phyloP scores from a whole-genome alignment of 2,888 invertebrate genomes.

The Oeneis ivallda region DNA sequence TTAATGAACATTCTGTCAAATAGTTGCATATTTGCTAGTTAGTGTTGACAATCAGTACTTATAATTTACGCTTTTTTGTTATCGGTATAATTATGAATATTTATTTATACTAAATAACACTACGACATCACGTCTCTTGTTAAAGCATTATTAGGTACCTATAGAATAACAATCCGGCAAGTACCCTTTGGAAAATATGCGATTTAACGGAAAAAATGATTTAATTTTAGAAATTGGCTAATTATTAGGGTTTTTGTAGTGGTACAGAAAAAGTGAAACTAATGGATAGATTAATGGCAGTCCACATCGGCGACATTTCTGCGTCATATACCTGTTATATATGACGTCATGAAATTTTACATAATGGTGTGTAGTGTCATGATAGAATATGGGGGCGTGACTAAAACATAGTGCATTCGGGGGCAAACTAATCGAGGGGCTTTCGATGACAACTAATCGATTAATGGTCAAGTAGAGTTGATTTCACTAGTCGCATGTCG shows the following conservation, averaged over 20 bases:
- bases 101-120: neutral
- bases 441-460: conserved; percentile 73
- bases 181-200: conserved; percentile 52
- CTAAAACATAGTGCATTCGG: conserved; percentile 78
- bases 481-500: conserved; percentile 82
- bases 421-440: conserved; percentile 74
- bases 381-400: conserved; percentile 66
- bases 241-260: conserved; percentile 63
- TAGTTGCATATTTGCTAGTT: neutral
- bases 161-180: conserved; percentile 25
- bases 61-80: neutral
- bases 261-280: conserved; percentile 54
- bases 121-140: conserved; percentile 40
- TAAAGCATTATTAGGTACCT: conserved; percentile 21
- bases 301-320: conserved; percentile 49
- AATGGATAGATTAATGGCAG: conserved; percentile 48
- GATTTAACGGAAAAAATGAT: conserved; percentile 57
- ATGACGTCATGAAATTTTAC: conserved; percentile 59
- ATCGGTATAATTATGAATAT: neutral
- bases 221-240: conserved; percentile 71
- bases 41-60: neutral
- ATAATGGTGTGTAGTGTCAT: conserved; percentile 58
- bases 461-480: conserved; percentile 82
- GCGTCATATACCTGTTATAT: conserved; percentile 72
- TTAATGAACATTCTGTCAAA: no score